Evolutionary conservation across 1,140 invertebrate species (phyloP).

Genomic region (Cydia amplana): DNA sequence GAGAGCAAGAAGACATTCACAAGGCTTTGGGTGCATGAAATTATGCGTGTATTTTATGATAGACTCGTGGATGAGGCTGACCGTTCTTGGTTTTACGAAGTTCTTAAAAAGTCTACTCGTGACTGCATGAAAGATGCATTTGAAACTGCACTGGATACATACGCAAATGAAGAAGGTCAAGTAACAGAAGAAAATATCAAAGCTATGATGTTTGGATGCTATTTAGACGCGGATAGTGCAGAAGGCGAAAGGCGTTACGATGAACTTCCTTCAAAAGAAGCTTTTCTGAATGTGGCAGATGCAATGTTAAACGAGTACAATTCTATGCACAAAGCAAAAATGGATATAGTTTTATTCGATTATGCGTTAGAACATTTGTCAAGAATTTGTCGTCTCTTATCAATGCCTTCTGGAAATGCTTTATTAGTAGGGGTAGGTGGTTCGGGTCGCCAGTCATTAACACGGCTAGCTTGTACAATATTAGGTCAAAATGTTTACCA

Average conservation of each 20-base stretch:
- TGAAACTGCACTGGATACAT: slow-evolving; percentile 82
- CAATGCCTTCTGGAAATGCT: slow-evolving; percentile 88
- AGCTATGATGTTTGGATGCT: slow-evolving; percentile 92
- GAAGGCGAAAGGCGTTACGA: slow-evolving; percentile 91
- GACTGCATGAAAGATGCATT: slow-evolving; percentile 87
- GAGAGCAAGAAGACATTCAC: slow-evolving; percentile 83
- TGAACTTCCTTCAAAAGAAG: slow-evolving; percentile 88
- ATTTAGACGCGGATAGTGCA: slow-evolving; percentile 89
- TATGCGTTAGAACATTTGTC: slow-evolving; percentile 94
- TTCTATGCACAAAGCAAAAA: slow-evolving; percentile 90
- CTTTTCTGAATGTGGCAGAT: slow-evolving; percentile 84
- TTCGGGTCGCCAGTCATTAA: slow-evolving; percentile 94
- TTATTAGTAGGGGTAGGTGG: slow-evolving; percentile 92
- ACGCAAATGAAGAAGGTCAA: slow-evolving; percentile 75
- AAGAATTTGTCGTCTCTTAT: slow-evolving; percentile 90
- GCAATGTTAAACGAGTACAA: slow-evolving; percentile 92
- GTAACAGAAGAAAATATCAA: slow-evolving; percentile 86
- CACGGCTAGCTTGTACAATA: slow-evolving; percentile 88
- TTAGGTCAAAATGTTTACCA: slow-evolving; percentile 88
- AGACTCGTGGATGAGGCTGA: slow-evolving; percentile 89
- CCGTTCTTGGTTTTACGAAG: slow-evolving; percentile 87
- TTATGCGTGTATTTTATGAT: slow-evolving; percentile 94
- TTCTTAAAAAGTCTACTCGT: slow-evolving; percentile 83
- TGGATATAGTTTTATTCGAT: slow-evolving; percentile 94
- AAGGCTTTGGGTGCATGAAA: slow-evolving; percentile 95